Evolutionary conservation across 1,140 invertebrate genomes (phyloP).

Genomic region (Wiebesia pumilae): DNA sequence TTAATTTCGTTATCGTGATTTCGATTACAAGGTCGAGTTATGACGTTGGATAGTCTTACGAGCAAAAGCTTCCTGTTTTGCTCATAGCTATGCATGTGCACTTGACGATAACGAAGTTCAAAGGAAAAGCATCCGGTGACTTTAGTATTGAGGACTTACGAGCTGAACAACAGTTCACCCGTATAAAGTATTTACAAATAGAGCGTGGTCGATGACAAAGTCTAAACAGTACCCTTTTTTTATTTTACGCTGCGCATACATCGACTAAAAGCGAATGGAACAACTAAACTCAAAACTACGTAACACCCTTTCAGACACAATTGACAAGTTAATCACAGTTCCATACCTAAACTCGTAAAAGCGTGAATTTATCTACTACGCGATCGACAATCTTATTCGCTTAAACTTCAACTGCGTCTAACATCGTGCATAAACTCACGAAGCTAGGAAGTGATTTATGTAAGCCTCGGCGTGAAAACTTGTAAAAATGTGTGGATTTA

Average conservation of each 20-base stretch:
- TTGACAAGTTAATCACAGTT: not conserved
- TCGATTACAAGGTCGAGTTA: not conserved
- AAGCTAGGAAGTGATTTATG: not conserved
- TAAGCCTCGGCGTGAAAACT: not conserved
- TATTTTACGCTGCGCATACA: not conserved
- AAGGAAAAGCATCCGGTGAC: not conserved
- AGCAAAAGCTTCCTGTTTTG: not conserved
- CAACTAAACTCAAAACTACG: not conserved
- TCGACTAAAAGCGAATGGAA: not conserved
- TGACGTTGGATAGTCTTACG: not conserved
- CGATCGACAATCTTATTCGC: not conserved
- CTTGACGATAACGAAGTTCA: conserved; percentile 3
- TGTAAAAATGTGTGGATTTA: not conserved
- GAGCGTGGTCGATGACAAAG: not conserved
- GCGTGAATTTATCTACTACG: not conserved
- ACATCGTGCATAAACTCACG: not conserved
- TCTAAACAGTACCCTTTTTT: not conserved
- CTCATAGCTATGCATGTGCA: too few relatives aligned
- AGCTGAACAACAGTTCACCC: not conserved
- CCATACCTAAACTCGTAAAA: too few relatives aligned
- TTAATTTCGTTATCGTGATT: not conserved
- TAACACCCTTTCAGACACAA: not conserved
- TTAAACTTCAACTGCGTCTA: not conserved
- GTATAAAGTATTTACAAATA: not conserved
- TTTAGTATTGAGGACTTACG: not conserved